These are phyloP conservation scores for Laspeyria flexula DNA, from an alignment of 2,888 invertebrate species.

Conservation along the genomic window DNA sequence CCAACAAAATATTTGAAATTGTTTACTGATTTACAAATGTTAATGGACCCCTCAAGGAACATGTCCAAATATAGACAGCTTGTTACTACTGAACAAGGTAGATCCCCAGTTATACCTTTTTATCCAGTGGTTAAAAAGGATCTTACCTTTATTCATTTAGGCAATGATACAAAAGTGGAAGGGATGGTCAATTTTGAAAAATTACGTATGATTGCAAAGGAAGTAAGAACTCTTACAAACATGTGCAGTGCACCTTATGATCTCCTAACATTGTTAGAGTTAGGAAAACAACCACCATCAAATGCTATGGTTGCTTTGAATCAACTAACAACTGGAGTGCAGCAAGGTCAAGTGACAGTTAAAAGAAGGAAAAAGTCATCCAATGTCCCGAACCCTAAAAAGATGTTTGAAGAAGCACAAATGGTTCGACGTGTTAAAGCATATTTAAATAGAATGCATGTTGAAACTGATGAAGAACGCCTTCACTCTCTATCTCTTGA, in stretches of 20 bases:
- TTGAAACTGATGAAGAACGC: conserved; percentile 96
- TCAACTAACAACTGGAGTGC: conserved; percentile 91
- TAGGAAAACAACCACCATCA: conserved; percentile 94
- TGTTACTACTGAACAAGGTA: conserved; percentile 95
- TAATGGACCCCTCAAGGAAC: conserved; percentile 99
- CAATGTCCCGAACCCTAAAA: conserved; percentile 97
- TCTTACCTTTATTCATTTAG: conserved; percentile 98
- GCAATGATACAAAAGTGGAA: conserved; percentile 96
- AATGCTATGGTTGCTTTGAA: conserved; percentile 95
- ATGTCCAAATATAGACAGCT: conserved; percentile 99
- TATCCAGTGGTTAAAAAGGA: conserved; percentile 97
- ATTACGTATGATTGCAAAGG: conserved; percentile 98
- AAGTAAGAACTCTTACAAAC: conserved; percentile 94
- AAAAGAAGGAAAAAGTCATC: conserved; percentile 95
- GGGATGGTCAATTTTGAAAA: conserved; percentile 98
- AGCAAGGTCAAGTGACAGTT: conserved; percentile 93
- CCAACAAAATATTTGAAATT: conserved; percentile 97
- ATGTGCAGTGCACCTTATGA: conserved; percentile 98
- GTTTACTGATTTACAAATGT: conserved; percentile 96
- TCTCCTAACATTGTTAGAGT: conserved; percentile 92
- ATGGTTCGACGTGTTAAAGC: conserved; percentile 99
- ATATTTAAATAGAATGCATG: conserved; percentile 96
- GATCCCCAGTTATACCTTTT: conserved; percentile 94
- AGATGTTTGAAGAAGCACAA: conserved; percentile 99
- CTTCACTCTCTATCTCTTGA: conserved; percentile 95